Conservation (phyloP, 2,888 invertebrate species). For the Heteromurus nitidus region DNA sequence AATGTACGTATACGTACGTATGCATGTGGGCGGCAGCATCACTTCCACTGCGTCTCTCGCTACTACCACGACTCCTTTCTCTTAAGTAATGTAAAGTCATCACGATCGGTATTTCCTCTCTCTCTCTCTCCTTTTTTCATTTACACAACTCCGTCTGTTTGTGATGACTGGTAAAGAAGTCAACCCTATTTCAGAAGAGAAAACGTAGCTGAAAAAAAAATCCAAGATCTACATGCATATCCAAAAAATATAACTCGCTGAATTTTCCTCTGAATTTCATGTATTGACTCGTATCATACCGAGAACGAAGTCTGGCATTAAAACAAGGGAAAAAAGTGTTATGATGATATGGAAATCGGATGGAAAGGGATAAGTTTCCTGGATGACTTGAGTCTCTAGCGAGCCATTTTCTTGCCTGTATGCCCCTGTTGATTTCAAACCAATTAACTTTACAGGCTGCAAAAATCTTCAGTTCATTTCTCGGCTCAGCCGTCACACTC, state of each 20-base stretch:
- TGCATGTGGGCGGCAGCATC: not conserved
- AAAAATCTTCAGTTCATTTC: conserved; percentile 71
- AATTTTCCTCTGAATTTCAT: not conserved
- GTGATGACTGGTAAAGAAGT: conserved; percentile 17
- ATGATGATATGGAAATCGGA: conserved; percentile 61
- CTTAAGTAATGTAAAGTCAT: conserved; percentile 14
- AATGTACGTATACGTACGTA: not conserved
- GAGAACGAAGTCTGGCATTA: not conserved
- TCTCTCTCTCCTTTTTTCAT: too few species aligned
- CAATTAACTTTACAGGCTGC: conserved; percentile 72
- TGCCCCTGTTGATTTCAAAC: conserved; percentile 71
- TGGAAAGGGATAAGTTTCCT: conserved; percentile 65
- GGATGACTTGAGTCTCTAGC: conserved; percentile 65
- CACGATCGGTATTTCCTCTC: conserved; percentile 21
- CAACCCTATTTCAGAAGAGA: not conserved
- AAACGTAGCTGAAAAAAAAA: conserved; percentile 1
- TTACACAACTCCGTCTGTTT: conserved; percentile 16
- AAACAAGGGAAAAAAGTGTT: conserved; percentile 41
- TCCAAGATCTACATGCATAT: not conserved
- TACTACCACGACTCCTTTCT: not conserved
- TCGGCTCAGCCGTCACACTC: conserved; percentile 68
- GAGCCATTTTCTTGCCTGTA: conserved; percentile 62
- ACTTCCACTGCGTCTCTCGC: not conserved
- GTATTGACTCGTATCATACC: conserved; percentile 17
- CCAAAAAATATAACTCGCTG: not conserved